Evolutionary conservation across 2,113 vertebrate genomes (phyloP), one percentile per base, ranked within the genome.

Genomic region (Thunnus maccoyii): DNA sequence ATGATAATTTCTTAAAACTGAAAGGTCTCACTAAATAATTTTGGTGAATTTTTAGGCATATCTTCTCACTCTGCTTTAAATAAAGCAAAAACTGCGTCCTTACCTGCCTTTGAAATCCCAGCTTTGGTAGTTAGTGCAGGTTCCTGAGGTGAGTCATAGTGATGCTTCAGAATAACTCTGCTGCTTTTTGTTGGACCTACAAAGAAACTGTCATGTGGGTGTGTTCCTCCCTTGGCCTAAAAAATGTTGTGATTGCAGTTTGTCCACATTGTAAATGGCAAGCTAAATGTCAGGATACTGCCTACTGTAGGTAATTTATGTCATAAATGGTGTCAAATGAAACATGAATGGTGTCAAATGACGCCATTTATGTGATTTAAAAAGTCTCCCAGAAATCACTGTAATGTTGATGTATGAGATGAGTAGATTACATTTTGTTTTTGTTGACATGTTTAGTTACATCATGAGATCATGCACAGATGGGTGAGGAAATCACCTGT

Each of bases 241-340:
- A 89, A 94, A 93, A 96, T 95, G 95, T 94, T 77, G 94, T 83
- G 91, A 91, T 94, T 91, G 94, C 94, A 90, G 95, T 95, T 95
- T 93, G 91, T 93, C 94, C 84, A 89, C 94, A 95, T 96, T 95
- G 83, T 84, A 64, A 86, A 92, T 83, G 88, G 17, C 71, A 83
- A 32, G 63, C 57, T 55, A 74, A 88, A 82, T 9, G 78, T 86
- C 84, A 84, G 79, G 75, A 86, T 91, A 73, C 77, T 72, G 50
- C 16, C 58, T 17, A 44, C n/a, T 77, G 17, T 60, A 48, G 65
- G 77, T 76, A 25, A 83, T 87, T 72, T 79, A 17, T 67, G 57
- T 66, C 52, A 56, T 46, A 25, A 76, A 25, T 46, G 18, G 44
- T 80, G 14, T 30, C 27, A 30, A 30, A 30, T 30, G 27, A 30